phyloP scores from a whole-genome alignment of 2,113 vertebrate genomes.

The Pseudorectes ferrugineus region DNA sequence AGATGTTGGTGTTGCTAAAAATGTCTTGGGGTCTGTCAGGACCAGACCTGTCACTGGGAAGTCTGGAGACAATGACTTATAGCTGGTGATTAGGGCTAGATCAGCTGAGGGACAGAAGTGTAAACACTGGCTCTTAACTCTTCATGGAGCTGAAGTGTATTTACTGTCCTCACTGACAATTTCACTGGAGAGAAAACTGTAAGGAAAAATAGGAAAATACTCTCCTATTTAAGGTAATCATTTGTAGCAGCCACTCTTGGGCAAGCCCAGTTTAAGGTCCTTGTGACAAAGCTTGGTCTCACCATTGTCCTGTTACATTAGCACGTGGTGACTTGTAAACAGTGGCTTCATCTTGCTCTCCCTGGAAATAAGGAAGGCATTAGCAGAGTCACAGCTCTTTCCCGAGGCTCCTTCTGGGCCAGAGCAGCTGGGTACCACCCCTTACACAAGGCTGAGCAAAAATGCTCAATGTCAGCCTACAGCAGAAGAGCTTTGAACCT shows the following conservation, averaged over 20 bases:
- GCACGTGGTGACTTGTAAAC: accelerated
- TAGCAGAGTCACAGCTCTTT: neutral
- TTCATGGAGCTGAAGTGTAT: neutral
- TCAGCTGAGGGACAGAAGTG: neutral
- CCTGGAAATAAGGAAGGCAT: neutral
- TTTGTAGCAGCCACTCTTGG: neutral
- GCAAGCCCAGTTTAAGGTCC: neutral
- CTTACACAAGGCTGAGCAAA: neutral
- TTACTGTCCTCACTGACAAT: neutral
- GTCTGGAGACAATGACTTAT: neutral
- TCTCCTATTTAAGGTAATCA: neutral
- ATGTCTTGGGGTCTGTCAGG: neutral
- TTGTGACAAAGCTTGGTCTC: neutral
- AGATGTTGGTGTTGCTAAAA: neutral
- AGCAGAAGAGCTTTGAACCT: neutral
- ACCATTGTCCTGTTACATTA: neutral
- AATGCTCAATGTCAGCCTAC: neutral
- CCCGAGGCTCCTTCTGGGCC: neutral
- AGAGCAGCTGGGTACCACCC: neutral
- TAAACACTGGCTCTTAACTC: neutral
- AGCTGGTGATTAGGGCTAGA: neutral
- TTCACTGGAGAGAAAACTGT: neutral
- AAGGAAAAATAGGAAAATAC: neutral
- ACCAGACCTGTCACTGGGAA: neutral
- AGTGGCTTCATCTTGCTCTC: neutral